phyloP scores from a whole-genome alignment of 35 echinoderm and acorn worm genomes.

The Patiria miniata region DNA sequence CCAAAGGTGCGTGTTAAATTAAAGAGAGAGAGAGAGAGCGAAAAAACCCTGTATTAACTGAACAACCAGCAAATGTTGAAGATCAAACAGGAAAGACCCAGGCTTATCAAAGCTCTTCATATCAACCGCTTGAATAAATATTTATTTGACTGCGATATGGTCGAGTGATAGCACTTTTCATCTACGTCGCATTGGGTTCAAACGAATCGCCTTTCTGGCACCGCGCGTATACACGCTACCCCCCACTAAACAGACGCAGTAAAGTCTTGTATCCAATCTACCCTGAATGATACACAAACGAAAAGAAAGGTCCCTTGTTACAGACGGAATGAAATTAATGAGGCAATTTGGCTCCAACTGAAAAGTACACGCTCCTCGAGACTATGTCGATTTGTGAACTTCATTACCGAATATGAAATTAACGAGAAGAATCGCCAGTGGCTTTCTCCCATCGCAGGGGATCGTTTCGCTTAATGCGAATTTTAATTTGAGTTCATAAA shows the following conservation, averaged over 20 bases:
- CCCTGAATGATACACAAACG: neutral
- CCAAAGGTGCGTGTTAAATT: too few species aligned
- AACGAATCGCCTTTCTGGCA: neutral
- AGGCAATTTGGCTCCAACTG: neutral
- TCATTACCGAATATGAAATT: slow-evolving; percentile 4
- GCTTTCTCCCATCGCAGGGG: too few species aligned
- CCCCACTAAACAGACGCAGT: neutral
- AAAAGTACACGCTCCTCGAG: neutral
- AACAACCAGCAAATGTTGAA: too few species aligned
- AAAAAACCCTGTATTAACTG: too few species aligned
- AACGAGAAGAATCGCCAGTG: neutral
- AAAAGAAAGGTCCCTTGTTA: neutral
- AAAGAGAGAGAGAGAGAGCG: too few species aligned
- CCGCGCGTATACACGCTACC: neutral
- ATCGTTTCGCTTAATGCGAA: too few species aligned
- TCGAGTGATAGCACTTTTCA: slow-evolving; percentile 19
- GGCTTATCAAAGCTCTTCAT: slow-evolving; percentile 13
- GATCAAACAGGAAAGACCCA: too few species aligned
- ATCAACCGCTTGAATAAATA: slow-evolving; percentile 24
- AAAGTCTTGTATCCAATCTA: neutral
- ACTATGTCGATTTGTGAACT: neutral
- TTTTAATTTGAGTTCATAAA: too few species aligned
- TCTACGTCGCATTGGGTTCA: neutral
- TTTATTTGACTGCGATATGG: slow-evolving; percentile 28
- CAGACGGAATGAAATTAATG: slow-evolving; percentile 10